phyloP scores from a whole-genome alignment of 2,113 vertebrate species.

The Pteropus alecto region DNA sequence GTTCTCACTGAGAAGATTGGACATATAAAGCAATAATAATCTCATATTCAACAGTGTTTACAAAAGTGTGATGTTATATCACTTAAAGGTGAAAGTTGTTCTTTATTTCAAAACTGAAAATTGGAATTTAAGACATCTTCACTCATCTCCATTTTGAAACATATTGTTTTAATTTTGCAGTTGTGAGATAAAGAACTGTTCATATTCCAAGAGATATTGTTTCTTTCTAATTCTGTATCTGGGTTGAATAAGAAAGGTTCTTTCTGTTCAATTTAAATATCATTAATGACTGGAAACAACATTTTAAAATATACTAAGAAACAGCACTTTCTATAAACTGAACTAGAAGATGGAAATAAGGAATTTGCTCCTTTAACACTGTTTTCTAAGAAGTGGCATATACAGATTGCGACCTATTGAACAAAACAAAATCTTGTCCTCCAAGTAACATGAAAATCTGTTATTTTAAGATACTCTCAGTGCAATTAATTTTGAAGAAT shows the following conservation, averaged over 20 bases:
- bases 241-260: neutral
- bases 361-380: neutral
- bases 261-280: neutral
- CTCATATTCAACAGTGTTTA: neutral
- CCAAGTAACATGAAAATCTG: neutral
- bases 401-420: neutral
- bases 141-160: neutral
- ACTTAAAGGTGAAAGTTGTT: neutral
- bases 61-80: neutral
- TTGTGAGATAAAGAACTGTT: neutral
- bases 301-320: neutral
- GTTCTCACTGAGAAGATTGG: neutral
- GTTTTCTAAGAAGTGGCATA: neutral
- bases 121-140: neutral
- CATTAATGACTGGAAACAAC: neutral
- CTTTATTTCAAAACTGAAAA: neutral
- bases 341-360: neutral
- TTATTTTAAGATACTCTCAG: neutral
- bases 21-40: neutral
- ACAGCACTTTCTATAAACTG: neutral
- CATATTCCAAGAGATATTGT: neutral
- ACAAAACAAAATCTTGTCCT: neutral
- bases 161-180: neutral
- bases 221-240: neutral
- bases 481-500: slow-evolving; percentile 27